Conservation (phyloP, 2,797 vertebrate genomes). For the Jordanella pulchra region DNA sequence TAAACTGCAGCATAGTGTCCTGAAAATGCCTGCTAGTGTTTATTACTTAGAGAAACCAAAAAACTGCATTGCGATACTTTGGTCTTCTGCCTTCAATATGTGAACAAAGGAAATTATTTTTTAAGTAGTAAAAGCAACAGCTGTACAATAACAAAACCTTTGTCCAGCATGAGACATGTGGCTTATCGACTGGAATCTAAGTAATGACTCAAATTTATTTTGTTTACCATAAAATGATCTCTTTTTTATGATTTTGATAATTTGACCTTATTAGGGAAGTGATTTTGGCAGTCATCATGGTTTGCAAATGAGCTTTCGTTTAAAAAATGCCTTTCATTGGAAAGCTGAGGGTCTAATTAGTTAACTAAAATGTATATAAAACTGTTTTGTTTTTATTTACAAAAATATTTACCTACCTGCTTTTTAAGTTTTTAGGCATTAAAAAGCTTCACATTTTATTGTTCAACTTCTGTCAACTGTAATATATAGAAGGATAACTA, state of each 20-base stretch:
- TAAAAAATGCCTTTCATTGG: too few relatives aligned
- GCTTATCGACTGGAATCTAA: slow-evolving; percentile 9
- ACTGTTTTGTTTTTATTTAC: too few relatives aligned
- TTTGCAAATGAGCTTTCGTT: too few relatives aligned
- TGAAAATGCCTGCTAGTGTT: slow-evolving; percentile 4
- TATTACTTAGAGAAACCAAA: neutral
- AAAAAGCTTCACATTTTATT: too few relatives aligned
- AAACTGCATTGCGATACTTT: neutral
- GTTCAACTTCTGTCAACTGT: neutral
- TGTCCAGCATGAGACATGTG: slow-evolving; percentile 6
- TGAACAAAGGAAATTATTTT: slow-evolving; percentile 1
- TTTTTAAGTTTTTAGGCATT: neutral
- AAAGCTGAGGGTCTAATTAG: too few relatives aligned
- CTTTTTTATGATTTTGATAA: neutral
- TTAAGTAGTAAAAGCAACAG: neutral
- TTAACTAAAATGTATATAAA: too few relatives aligned
- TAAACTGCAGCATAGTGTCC: slow-evolving; percentile 1
- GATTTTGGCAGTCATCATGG: neutral
- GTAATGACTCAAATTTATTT: neutral
- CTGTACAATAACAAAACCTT: slow-evolving; percentile 8
- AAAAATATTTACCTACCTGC: neutral
- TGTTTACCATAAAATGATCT: neutral
- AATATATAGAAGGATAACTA: neutral
- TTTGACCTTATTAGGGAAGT: neutral
- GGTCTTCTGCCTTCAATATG: neutral